Conservation (phyloP, 2,888 invertebrate genomes). For the Arrhopalites spinosus region DNA sequence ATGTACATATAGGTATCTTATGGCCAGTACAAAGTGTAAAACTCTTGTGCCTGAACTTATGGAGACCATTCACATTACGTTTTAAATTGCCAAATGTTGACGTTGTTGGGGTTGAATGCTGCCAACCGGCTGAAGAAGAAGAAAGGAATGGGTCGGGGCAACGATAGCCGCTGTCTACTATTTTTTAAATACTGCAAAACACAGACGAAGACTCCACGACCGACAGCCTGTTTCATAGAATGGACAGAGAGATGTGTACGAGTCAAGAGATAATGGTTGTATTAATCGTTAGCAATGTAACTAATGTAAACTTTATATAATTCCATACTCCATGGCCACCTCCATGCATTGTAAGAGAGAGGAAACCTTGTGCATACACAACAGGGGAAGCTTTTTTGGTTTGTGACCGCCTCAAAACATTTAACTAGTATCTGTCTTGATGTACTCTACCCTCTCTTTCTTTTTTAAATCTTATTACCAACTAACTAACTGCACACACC, state of each 20-base stretch:
- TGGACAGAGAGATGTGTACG: no score
- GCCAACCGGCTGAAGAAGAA: not conserved
- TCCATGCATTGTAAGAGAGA: not conserved
- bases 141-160: not conserved
- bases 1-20: no score
- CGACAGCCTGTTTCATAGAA: no score
- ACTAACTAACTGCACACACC: not conserved
- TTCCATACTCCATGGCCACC: slow-evolving; percentile 4
- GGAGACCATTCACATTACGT: slow-evolving; percentile 27
- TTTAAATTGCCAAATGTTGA: slow-evolving; percentile 24
- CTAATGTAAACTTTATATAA: not conserved
- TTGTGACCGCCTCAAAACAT: slow-evolving; percentile 14
- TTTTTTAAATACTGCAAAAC: not conserved
- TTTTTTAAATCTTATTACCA: not conserved
- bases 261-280: no score
- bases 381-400: slow-evolving; percentile 6
- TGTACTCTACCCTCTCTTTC: not conserved
- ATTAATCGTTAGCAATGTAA: no score
- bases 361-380: not conserved
- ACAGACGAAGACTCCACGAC: no score
- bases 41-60: no score
- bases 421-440: slow-evolving; percentile 2
- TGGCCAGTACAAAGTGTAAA: no score
- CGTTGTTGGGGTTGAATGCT: not conserved
- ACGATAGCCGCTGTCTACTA: not conserved